phyloP scores from a whole-genome alignment of 2,113 vertebrate species.

The Amia ocellicauda region DNA sequence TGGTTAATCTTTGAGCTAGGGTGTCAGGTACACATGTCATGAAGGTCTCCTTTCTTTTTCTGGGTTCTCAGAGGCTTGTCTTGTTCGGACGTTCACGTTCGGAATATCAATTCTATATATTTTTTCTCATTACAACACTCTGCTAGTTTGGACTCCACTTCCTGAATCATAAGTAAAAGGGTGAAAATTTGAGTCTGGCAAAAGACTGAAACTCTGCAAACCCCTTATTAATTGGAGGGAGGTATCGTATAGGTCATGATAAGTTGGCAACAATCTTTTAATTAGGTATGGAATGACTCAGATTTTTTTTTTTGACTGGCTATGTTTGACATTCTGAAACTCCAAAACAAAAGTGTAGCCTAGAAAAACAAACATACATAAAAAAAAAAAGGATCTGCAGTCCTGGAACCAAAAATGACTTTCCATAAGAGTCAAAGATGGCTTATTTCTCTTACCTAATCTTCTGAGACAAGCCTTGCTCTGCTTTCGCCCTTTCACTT shows the following conservation, averaged over 20 bases:
- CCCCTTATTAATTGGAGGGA: neutral
- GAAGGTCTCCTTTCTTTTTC: too few species aligned
- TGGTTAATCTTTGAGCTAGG: too few species aligned
- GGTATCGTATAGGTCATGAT: neutral
- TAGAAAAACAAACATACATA: neutral
- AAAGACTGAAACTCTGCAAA: too few species aligned
- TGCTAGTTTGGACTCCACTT: too few species aligned
- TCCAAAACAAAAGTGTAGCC: neutral
- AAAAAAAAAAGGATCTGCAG: too few species aligned
- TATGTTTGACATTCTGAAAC: too few species aligned
- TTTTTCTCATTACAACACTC: too few species aligned
- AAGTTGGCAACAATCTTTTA: neutral
- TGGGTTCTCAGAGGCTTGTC: too few species aligned
- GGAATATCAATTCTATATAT: too few species aligned
- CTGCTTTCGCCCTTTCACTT: neutral
- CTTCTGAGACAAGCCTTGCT: slow-evolving; percentile 1
- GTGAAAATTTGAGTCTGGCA: neutral
- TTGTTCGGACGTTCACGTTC: too few species aligned
- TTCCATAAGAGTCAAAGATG: neutral
- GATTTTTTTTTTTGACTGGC: neutral
- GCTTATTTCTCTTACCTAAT: neutral
- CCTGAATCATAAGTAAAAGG: neutral
- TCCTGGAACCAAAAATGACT: neutral
- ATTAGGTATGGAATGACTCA: neutral
- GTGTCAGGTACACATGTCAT: too few species aligned